Conservation (phyloP, 2,888 invertebrate genomes). For the Artemia sinica region DNA sequence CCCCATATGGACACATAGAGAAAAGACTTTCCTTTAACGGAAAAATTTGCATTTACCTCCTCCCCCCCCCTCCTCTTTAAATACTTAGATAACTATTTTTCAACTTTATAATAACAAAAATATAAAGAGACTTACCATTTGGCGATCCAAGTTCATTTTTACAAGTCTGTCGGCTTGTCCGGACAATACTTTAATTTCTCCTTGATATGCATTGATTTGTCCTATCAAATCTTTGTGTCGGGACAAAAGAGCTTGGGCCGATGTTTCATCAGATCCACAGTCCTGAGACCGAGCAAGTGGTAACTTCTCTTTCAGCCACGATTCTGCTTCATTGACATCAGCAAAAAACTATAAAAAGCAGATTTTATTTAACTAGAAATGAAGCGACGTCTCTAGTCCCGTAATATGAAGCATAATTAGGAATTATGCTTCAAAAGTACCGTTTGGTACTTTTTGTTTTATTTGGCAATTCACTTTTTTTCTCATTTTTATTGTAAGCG, state of each 20-base stretch:
- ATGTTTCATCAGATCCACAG: constrained; percentile 78
- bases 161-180: constrained; percentile 58
- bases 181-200: constrained; percentile 63
- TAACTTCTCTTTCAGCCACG: constrained; percentile 90
- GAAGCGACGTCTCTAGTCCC: no score
- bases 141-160: constrained; percentile 31
- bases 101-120: no score
- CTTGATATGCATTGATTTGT: constrained; percentile 69
- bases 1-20: no score
- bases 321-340: constrained; percentile 92
- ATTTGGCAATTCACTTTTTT: no score
- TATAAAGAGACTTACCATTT: neutral
- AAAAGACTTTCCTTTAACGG: no score
- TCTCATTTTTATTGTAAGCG: no score
- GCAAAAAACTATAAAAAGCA: constrained; percentile 54
- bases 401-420: no score
- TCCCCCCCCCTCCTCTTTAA: no score
- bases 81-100: no score
- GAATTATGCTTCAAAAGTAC: no score
- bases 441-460: no score
- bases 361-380: neutral
- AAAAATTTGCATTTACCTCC: no score
- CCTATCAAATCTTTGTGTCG: constrained; percentile 71
- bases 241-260: constrained; percentile 68
- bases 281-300: constrained; percentile 74